A percentile compares a stretch with the other conserved stretches of the same genome.
Conservation (phyloP, 2,888 invertebrate species). For the Cephus pulcher region DNA sequence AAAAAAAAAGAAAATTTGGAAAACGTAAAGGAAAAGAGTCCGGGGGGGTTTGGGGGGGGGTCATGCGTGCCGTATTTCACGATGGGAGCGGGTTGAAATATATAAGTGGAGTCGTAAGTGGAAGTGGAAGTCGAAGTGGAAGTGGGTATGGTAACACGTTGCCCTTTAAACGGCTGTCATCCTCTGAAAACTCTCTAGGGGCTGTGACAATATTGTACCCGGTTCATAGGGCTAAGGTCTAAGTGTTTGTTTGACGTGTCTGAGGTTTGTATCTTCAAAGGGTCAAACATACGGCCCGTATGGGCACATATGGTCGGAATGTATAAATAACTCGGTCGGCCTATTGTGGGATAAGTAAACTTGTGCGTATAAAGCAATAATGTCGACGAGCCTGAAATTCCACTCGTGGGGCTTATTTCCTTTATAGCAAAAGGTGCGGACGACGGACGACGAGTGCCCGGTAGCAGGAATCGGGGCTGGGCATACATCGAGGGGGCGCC, state of each 20-base stretch:
- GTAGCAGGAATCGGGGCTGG: slow-evolving; percentile 14
- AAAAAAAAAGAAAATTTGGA: slow-evolving; percentile 1
- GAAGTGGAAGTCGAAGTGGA: slow-evolving; percentile 5
- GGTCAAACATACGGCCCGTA: slow-evolving; percentile 43
- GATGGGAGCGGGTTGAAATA: slow-evolving; percentile 18
- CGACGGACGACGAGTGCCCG: slow-evolving; percentile 13
- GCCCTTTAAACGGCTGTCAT: slow-evolving; percentile 41
- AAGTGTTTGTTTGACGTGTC: slow-evolving; percentile 45
- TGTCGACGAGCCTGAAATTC: not conserved
- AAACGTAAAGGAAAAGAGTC: slow-evolving; percentile 9
- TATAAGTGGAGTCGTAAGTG: slow-evolving; percentile 17
- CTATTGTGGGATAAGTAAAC: slow-evolving; percentile 51
- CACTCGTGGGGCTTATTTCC: not conserved
- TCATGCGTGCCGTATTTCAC: not conserved
- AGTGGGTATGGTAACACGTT: slow-evolving; percentile 19
- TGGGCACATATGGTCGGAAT: slow-evolving; percentile 52
- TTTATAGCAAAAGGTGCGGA: not conserved
- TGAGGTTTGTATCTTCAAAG: slow-evolving; percentile 50
- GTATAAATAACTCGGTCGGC: slow-evolving; percentile 55
- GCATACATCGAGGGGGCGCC: slow-evolving; percentile 8
- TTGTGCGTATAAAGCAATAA: slow-evolving; percentile 15
- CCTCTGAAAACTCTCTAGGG: slow-evolving; percentile 25
- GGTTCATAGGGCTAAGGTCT: slow-evolving; percentile 30
- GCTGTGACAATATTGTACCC: slow-evolving; percentile 36
- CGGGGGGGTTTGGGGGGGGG: not conserved